Evolutionary conservation across 1,140 invertebrate species (phyloP).

Genomic region (Mya arenaria): DNA sequence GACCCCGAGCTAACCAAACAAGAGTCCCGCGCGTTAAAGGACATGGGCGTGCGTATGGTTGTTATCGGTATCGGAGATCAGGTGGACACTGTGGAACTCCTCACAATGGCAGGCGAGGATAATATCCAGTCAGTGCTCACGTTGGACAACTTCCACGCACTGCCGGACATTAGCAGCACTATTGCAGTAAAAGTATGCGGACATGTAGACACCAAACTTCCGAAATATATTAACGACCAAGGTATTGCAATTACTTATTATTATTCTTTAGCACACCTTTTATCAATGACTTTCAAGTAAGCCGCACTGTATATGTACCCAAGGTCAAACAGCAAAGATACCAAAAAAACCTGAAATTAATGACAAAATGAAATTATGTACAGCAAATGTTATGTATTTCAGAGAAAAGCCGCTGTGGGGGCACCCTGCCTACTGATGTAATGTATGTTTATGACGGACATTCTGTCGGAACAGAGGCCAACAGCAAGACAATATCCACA

Average conservation of each 20-base stretch:
- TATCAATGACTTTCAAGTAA: not conserved
- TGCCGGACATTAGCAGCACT: not conserved
- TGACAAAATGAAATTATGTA: not conserved
- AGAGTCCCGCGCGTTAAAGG: slow-evolving; percentile 57
- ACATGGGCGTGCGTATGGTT: slow-evolving; percentile 65
- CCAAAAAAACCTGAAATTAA: not conserved
- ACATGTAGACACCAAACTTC: not conserved
- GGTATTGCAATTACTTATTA: not conserved
- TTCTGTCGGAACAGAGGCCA: not conserved
- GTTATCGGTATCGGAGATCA: slow-evolving; percentile 67
- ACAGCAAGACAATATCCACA: too few species aligned
- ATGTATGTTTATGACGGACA: slow-evolving; percentile 7
- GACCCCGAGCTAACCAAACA: slow-evolving; percentile 43
- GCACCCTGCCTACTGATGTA: not conserved
- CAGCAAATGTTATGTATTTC: not conserved
- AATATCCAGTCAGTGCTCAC: not conserved
- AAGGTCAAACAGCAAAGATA: not conserved
- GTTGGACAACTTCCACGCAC: slow-evolving; percentile 12
- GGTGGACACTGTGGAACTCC: slow-evolving; percentile 11
- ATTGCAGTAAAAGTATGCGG: slow-evolving; percentile 3
- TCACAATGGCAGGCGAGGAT: not conserved
- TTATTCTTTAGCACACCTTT: not conserved
- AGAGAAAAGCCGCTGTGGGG: not conserved
- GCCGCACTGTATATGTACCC: not conserved
- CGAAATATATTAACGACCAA: not conserved